Percentiles rank a stretch among this genome's conserved stretches.
phyloP scores from a whole-genome alignment of 2,888 invertebrate species.

The Dolichomitus sp. region DNA sequence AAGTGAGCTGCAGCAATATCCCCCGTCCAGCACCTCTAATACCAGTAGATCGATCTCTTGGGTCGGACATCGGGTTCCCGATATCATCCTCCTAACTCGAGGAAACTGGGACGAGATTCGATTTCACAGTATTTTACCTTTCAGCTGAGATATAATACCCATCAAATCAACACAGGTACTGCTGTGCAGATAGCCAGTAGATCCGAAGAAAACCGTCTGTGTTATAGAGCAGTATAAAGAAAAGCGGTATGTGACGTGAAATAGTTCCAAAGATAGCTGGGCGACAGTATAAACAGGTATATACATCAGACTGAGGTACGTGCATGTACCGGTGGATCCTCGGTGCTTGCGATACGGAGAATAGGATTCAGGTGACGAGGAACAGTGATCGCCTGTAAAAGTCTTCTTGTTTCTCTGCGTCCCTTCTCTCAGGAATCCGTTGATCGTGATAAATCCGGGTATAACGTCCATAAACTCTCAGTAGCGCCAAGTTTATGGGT shows the following conservation, averaged over 20 bases:
- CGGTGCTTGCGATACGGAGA: constrained; percentile 10
- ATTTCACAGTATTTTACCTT: constrained; percentile 56
- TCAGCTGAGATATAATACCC: background rate
- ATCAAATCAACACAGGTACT: constrained; percentile 14
- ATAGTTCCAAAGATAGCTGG: constrained; percentile 36
- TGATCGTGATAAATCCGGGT: constrained; percentile 81
- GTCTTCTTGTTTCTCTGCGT: constrained; percentile 60
- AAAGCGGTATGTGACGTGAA: constrained; percentile 33
- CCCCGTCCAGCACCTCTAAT: constrained; percentile 21
- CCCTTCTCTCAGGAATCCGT: constrained; percentile 57
- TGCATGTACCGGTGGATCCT: constrained; percentile 18
- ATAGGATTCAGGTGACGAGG: constrained; percentile 29
- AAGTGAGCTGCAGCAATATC: constrained; percentile 23
- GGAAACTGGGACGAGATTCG: constrained; percentile 48
- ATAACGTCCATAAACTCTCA: constrained; percentile 81
- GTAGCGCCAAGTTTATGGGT: constrained; percentile 72
- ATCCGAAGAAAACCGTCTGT: background rate
- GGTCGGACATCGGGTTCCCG: constrained; percentile 41
- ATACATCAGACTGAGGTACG: constrained; percentile 8
- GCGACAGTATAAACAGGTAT: constrained; percentile 30
- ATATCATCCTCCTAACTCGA: constrained; percentile 51
- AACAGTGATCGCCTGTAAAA: constrained; percentile 70
- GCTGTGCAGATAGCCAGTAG: constrained; percentile 3
- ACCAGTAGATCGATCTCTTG: constrained; percentile 37
- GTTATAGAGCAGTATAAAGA: constrained; percentile 29